These are phyloP conservation scores for Halcyon smyrnensis DNA, from an alignment of 2,797 vertebrate species.

Conservation along the genomic window DNA sequence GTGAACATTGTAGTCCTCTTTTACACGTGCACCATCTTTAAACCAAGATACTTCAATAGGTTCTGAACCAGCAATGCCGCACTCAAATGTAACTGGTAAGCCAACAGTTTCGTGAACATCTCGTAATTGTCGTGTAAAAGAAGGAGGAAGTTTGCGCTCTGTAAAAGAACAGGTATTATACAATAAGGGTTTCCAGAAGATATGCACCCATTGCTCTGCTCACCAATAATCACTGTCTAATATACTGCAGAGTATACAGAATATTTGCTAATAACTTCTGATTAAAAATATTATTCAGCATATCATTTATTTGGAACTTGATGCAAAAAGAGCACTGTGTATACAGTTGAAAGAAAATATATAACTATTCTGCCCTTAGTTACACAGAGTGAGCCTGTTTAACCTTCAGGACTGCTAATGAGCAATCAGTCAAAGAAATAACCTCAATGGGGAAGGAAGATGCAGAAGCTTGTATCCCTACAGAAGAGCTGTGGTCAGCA, in stretches of 20 bases:
- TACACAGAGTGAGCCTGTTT: background rate
- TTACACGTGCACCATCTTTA: constrained; percentile 86
- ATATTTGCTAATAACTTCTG: background rate
- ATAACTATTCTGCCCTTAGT: background rate
- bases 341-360: background rate
- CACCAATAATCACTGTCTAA: background rate
- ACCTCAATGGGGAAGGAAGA: background rate
- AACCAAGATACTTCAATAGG: constrained; percentile 92
- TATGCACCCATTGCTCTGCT: background rate
- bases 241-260: background rate
- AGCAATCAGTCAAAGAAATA: background rate
- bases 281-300: background rate
- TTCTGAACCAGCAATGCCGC: constrained; percentile 88
- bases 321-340: background rate
- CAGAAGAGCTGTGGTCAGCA: background rate
- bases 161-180: constrained; percentile 68
- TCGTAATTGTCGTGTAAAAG: constrained; percentile 91
- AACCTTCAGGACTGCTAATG: background rate
- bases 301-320: background rate
- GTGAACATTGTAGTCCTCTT: constrained; percentile 81
- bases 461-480: background rate
- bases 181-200: constrained; percentile 8
- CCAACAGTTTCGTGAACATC: constrained; percentile 91
- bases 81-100: constrained; percentile 87
- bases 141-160: constrained; percentile 94